These are phyloP conservation scores for Ciona savignyi DNA, from an alignment of 23 tunicate species.

Conservation along the genomic window DNA sequence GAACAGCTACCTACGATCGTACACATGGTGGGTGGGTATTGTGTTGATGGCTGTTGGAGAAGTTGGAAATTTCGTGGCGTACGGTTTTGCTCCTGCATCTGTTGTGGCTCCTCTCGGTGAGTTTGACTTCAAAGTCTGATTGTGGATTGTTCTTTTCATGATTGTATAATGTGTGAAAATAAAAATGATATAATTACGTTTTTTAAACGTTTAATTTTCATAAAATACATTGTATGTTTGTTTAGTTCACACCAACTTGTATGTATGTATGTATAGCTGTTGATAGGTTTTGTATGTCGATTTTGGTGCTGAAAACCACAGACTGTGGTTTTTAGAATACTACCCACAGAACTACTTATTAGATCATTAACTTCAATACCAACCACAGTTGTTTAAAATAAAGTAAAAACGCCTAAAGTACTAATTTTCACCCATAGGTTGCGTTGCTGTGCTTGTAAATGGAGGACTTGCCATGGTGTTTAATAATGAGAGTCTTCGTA, in stretches of 20 bases:
- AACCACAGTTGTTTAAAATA: not conserved
- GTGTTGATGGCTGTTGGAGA: constrained; percentile 73
- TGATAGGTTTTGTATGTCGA: too few relatives aligned
- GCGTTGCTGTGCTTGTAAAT: constrained; percentile 65
- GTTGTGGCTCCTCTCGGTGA: constrained; percentile 90
- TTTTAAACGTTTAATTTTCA: too few relatives aligned
- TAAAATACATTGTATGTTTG: too few relatives aligned
- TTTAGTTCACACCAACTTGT: too few relatives aligned
- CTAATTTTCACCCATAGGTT: constrained; percentile 16
- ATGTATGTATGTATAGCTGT: too few relatives aligned
- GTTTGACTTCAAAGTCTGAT: too few relatives aligned
- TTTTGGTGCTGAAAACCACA: too few relatives aligned
- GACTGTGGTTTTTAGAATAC: too few relatives aligned
- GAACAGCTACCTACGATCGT: constrained; percentile 37
- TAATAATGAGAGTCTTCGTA: constrained; percentile 35
- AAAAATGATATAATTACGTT: too few relatives aligned
- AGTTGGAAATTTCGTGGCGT: constrained; percentile 85
- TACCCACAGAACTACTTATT: too few relatives aligned
- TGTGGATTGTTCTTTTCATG: too few relatives aligned
- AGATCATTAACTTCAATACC: not conserved
- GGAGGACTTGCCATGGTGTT: constrained; percentile 55
- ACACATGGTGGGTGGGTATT: constrained; percentile 86
- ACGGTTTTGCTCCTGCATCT: constrained; percentile 92
- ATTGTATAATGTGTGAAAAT: too few relatives aligned
- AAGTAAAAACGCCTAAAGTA: not conserved